A percentile compares a stretch with the other conserved stretches of the same genome.
Evolutionary conservation across 2,797 vertebrate genomes (phyloP).

Genomic region (Scomberomorus guttatus): DNA sequence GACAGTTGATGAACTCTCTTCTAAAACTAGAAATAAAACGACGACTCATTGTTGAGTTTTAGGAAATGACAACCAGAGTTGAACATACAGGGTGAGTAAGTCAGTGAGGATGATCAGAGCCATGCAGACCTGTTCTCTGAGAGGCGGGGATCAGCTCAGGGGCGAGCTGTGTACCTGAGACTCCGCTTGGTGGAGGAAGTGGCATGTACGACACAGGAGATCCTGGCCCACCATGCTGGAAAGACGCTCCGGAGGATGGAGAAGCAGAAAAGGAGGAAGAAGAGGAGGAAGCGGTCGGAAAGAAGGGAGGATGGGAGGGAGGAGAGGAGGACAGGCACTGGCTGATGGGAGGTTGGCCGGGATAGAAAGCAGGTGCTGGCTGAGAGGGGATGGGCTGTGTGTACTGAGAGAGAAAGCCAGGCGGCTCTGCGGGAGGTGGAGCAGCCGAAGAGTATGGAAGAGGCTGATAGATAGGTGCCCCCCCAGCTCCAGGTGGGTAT

Average conservation of each 20-base stretch:
- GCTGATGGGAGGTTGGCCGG: conserved; percentile 73
- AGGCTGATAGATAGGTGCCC: conserved; percentile 90
- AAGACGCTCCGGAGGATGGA: conserved; percentile 88
- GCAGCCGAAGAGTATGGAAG: conserved; percentile 84
- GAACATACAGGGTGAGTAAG: background rate
- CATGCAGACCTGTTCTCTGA: conserved; percentile 88
- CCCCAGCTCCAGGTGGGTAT: conserved; percentile 90
- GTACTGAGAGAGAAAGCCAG: conserved; percentile 85
- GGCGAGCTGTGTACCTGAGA: conserved; percentile 94
- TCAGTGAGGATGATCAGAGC: conserved; percentile 45
- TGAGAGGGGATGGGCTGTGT: conserved; percentile 82
- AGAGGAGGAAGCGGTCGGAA: conserved; percentile 71
- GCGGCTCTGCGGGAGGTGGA: conserved; percentile 81
- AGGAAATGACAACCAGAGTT: background rate
- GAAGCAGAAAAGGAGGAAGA: conserved; percentile 79
- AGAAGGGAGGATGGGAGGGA: conserved; percentile 74
- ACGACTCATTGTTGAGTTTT: no score
- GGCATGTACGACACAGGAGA: conserved; percentile 91
- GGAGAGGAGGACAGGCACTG: conserved; percentile 80
- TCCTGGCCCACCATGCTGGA: conserved; percentile 96
- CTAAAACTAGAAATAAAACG: no score
- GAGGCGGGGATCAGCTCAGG: conserved; percentile 88
- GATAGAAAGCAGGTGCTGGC: conserved; percentile 77
- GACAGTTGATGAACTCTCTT: no score
- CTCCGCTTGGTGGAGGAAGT: conserved; percentile 87